Evolutionary conservation across 2,797 vertebrate species (phyloP).

Genomic region (Heteromormyrus szaboi): DNA sequence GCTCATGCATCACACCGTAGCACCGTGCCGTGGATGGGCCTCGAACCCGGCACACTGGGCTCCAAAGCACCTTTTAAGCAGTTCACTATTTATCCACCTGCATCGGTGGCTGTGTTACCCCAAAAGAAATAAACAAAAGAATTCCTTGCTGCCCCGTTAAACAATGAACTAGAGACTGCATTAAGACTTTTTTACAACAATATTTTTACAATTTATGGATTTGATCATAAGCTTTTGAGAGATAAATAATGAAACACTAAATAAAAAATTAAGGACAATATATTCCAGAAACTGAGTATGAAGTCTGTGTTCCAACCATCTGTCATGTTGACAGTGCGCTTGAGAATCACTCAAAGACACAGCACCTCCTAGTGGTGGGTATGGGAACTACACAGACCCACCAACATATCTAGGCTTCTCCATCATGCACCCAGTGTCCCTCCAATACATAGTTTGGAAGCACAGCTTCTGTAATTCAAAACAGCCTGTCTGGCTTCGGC

Average conservation of each 20-base stretch:
- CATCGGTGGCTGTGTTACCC: background rate
- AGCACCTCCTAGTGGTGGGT: slow-evolving; percentile 51
- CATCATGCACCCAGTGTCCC: background rate
- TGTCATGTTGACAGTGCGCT: background rate
- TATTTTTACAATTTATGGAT: background rate
- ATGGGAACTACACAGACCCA: background rate
- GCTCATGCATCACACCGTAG: background rate
- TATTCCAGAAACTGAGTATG: background rate
- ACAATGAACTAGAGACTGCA: background rate
- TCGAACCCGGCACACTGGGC: background rate
- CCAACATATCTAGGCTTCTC: background rate
- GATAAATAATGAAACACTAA: background rate
- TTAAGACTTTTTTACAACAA: background rate
- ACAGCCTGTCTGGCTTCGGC: background rate
- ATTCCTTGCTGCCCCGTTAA: background rate
- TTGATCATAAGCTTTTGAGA: background rate
- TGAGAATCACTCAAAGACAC: background rate
- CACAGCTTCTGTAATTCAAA: background rate
- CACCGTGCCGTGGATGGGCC: background rate
- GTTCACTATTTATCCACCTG: too few species aligned
- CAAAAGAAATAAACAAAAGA: background rate
- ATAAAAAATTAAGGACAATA: background rate
- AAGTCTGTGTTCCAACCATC: background rate
- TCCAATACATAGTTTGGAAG: background rate
- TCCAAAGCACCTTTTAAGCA: background rate